Evolutionary conservation across 2,113 vertebrate genomes (phyloP).

Genomic region (Paralichthys olivaceus): DNA sequence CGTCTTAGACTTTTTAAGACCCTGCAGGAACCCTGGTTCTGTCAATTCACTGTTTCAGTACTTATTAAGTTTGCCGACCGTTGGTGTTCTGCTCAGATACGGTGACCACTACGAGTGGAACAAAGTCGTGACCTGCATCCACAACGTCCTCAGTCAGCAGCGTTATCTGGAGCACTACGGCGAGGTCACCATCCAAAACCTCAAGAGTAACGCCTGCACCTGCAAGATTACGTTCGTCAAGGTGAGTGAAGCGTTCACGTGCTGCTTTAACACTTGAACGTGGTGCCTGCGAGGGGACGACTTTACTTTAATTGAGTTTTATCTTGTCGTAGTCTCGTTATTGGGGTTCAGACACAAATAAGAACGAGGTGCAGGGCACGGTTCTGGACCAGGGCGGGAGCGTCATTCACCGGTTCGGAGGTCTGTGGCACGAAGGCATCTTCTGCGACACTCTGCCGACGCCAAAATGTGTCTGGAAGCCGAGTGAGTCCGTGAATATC

Average conservation of each 20-base stretch:
- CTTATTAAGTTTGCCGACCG: no score
- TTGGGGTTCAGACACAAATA: constrained; percentile 85
- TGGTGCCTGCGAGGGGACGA: fast-evolving
- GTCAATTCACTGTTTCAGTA: no score
- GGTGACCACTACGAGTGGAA: constrained; percentile 96
- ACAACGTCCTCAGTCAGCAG: constrained; percentile 92
- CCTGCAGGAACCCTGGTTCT: no score
- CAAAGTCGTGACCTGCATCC: constrained; percentile 94
- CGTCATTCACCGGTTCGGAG: constrained; percentile 89
- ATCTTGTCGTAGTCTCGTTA: constrained; percentile 84
- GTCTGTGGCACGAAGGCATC: constrained; percentile 93
- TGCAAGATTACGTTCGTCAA: constrained; percentile 94
- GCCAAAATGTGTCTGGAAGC: constrained; percentile 91
- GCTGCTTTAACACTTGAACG: no score
- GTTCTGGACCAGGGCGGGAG: constrained; percentile 87
- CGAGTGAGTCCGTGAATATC: constrained; percentile 82
- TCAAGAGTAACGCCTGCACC: constrained; percentile 85
- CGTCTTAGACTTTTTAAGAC: no score
- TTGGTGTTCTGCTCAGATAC: constrained; percentile 74
- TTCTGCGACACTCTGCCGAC: constrained; percentile 86
- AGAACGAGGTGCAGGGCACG: constrained; percentile 90
- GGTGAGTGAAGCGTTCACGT: constrained; percentile 67
- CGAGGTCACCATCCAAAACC: constrained; percentile 90
- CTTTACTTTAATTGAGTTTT: neutral
- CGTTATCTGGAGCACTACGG: constrained; percentile 94